Percentiles rank a stretch among this genome's conserved stretches.
phyloP scores from a whole-genome alignment of 2,888 invertebrate species.

The Cheilosia variabilis region DNA sequence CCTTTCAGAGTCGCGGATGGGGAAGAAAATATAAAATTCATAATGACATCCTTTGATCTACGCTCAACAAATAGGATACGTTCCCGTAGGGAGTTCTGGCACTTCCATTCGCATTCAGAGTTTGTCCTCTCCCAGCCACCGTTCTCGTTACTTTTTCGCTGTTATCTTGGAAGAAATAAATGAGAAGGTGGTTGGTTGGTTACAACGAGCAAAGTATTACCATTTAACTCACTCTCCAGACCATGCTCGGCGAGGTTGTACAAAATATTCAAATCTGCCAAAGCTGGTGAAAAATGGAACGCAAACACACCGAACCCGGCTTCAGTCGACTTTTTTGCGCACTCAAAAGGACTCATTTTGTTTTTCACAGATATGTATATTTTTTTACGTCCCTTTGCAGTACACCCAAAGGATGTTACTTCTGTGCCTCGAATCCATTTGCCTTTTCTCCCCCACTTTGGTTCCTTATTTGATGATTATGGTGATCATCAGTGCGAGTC shows the following conservation, averaged over 20 bases:
- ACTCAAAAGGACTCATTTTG: slow-evolving; percentile 70
- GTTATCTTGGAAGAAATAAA: slow-evolving; percentile 34
- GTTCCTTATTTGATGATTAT: slow-evolving; percentile 67
- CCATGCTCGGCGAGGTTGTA: neutral
- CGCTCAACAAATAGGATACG: slow-evolving; percentile 67
- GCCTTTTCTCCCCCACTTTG: slow-evolving; percentile 62
- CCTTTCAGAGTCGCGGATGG: slow-evolving; percentile 14
- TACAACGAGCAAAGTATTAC: slow-evolving; percentile 50
- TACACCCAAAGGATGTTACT: slow-evolving; percentile 52
- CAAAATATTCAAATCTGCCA: slow-evolving; percentile 28
- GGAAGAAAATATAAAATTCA: slow-evolving; percentile 58
- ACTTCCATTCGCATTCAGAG: slow-evolving; percentile 35
- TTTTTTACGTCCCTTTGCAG: slow-evolving; percentile 30
- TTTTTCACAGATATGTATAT: slow-evolving; percentile 44
- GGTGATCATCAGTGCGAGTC: slow-evolving; percentile 72
- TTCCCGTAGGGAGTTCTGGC: slow-evolving; percentile 66
- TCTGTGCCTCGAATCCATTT: slow-evolving; percentile 49
- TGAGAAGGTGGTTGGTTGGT: slow-evolving; percentile 36
- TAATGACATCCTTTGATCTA: slow-evolving; percentile 75
- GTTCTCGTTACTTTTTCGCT: slow-evolving; percentile 48
- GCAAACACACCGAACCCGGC: slow-evolving; percentile 15
- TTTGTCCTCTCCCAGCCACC: slow-evolving; percentile 38
- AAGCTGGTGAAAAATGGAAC: slow-evolving; percentile 56
- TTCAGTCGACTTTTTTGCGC: slow-evolving; percentile 20
- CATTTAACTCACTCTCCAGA: slow-evolving; percentile 44